Base-by-base conservation (phyloP, 2,888 invertebrate genomes). In the Strigamia maritima region DNA sequence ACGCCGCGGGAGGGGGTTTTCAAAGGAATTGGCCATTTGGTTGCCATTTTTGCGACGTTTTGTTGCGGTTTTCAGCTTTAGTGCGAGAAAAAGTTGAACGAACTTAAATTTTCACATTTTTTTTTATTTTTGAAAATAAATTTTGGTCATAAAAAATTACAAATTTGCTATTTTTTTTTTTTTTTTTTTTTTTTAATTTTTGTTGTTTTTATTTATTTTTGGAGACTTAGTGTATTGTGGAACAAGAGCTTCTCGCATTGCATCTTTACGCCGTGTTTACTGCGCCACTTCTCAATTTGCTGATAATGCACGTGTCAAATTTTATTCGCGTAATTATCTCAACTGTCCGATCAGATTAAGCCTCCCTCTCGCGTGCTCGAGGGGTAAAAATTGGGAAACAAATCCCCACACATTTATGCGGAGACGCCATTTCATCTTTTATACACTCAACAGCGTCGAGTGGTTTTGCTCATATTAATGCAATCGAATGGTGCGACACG, bases 291-390 rank as follows among this genome's bases (percentile, higher is more conserved):
- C 44, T 44, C 79, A 79, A 79, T 79, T 79, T 74, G 31, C 70
- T 28, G 74, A 77, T 80, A 80, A 80, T 80, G 80, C 79, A 80
- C 80, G 77, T 80, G 79, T 80, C 80, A 80, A 77, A 80, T 80
- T 74, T 44, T 74, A 79, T 80, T 77, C 44, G 65, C 65, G 65
- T 80, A 79, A 80, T 80, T 80, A 79, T 65, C 80, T 75, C 75
- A 77, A 70, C 76, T 65, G 80, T 70, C 77, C 77, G 44, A 38
- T 77, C n/a, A 49, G 44, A 77, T 77, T 77, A 77, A 24, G 77
- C 76, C 35, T 35, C 38, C 22, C 31, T 35, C 38, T 75, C 76
- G 44, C 14, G 44, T 44, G 44, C n/a, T 7, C 16, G 44, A 44
- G 44, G 35, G 44, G 44, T 44, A 44, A 16, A 16, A 44, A 44